Evolutionary conservation across 2,888 invertebrate genomes (phyloP).

Genomic region (Scaptomyza caliginosa): DNA sequence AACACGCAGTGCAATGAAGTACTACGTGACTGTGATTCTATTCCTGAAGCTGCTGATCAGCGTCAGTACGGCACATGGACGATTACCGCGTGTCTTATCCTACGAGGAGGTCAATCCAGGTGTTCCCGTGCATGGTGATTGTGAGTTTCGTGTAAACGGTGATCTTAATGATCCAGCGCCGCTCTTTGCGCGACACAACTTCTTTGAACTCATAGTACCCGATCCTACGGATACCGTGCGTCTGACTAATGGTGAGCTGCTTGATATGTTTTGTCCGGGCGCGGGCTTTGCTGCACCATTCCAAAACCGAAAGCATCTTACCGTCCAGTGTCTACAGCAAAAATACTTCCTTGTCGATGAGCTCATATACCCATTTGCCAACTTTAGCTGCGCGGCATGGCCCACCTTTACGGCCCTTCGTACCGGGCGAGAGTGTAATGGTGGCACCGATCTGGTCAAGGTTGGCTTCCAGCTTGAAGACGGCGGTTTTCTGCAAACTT

Average conservation of each 20-base stretch:
- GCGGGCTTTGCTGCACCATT: constrained; percentile 64
- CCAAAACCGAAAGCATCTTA: constrained; percentile 59
- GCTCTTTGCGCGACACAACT: constrained; percentile 85
- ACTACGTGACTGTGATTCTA: constrained; percentile 34
- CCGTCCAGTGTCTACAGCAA: constrained; percentile 75
- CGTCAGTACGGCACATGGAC: background rate
- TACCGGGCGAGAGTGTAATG: constrained; percentile 76
- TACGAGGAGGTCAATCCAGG: constrained; percentile 53
- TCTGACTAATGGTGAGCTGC: constrained; percentile 65
- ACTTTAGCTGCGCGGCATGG: constrained; percentile 79
- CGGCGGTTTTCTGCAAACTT: constrained; percentile 80
- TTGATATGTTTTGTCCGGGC: constrained; percentile 81
- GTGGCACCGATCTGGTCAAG: constrained; percentile 78
- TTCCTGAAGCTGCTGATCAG: constrained; percentile 51
- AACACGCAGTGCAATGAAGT: constrained; percentile 48
- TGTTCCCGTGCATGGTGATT: constrained; percentile 64
- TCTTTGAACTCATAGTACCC: constrained; percentile 72
- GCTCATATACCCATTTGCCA: constrained; percentile 70
- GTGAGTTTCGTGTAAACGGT: constrained; percentile 71
- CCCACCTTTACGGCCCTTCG: constrained; percentile 75
- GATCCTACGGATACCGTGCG: constrained; percentile 72
- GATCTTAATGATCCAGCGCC: constrained; percentile 86
- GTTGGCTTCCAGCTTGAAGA: constrained; percentile 82
- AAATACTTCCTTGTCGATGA: constrained; percentile 74
- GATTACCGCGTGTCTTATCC: constrained; percentile 55